Conservation (phyloP, 2,113 vertebrate genomes). For the Prolemur simus region DNA sequence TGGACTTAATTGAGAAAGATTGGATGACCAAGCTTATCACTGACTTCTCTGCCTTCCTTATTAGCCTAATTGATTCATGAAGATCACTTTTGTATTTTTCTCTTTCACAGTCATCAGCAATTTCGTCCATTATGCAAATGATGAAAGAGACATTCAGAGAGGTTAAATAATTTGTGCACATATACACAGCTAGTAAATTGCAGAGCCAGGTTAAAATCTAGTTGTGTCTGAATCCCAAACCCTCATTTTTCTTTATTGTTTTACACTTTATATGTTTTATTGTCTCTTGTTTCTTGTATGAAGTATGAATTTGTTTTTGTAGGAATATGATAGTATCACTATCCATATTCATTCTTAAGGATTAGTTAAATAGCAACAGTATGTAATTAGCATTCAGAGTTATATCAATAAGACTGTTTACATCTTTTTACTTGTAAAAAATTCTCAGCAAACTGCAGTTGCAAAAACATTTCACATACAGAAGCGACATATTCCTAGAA, state of each 20-base stretch:
- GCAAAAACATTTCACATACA: neutral
- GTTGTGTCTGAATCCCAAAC: neutral
- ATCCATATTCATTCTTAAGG: neutral
- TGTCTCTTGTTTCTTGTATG: neutral
- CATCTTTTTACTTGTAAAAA: conserved; percentile 7
- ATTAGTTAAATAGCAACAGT: neutral
- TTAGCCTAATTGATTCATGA: neutral
- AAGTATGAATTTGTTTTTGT: neutral
- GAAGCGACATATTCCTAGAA: neutral
- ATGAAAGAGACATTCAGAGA: neutral
- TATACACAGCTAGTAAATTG: neutral
- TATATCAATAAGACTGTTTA: neutral
- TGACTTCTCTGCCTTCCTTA: neutral
- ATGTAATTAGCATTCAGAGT: neutral
- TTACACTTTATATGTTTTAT: neutral
- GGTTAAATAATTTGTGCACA: neutral
- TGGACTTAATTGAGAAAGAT: neutral
- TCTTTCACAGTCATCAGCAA: neutral
- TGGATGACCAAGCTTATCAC: neutral
- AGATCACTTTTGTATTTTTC: neutral
- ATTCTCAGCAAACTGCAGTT: neutral
- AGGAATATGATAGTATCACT: neutral
- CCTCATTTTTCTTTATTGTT: neutral
- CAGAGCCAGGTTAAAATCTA: neutral
- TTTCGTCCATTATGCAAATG: neutral